These are phyloP conservation scores for Caenorhabditis wallacei DNA, from an alignment of 2,888 invertebrate genomes.

Conservation along the genomic window DNA sequence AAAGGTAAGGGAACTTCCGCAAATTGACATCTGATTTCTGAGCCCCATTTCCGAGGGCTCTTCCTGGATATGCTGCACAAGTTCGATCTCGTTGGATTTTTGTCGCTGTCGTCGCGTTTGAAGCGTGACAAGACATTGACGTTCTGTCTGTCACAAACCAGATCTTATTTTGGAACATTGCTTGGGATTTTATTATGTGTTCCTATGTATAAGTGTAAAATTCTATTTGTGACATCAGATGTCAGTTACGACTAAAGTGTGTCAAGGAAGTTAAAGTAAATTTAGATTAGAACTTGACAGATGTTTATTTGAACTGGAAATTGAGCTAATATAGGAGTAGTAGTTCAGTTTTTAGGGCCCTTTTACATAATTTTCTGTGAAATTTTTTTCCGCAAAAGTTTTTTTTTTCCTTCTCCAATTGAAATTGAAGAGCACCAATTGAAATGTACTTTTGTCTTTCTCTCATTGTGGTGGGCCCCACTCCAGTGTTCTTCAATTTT, in stretches of 20 bases:
- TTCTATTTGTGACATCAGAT: too few relatives aligned
- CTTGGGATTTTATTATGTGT: too few relatives aligned
- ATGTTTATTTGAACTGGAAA: constrained; percentile 25
- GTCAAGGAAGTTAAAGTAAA: constrained; percentile 24
- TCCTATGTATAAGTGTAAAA: too few relatives aligned
- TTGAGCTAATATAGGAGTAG: not conserved
- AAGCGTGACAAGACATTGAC: constrained; percentile 56
- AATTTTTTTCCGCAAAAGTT: not conserved
- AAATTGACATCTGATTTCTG: constrained; percentile 29
- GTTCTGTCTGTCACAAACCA: constrained; percentile 28
- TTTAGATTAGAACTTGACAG: constrained; percentile 28
- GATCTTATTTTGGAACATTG: constrained; percentile 12
- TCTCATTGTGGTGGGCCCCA: constrained; percentile 25
- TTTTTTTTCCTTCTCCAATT: constrained; percentile 1
- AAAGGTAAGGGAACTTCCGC: constrained; percentile 19
- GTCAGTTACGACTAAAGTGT: too few relatives aligned
- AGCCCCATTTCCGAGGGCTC: constrained; percentile 16
- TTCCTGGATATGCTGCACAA: not conserved
- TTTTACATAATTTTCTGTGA: not conserved
- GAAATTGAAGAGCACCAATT: constrained; percentile 54
- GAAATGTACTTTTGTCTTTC: constrained; percentile 40
- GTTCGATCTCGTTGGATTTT: constrained; percentile 19
- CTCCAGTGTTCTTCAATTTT: constrained; percentile 12
- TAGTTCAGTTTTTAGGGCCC: not conserved
- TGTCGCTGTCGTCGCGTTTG: constrained; percentile 46